Evolutionary conservation across 2,797 vertebrate genomes (phyloP), one percentile per base, ranked within the genome.

Genomic region (Malurus splendens): DNA sequence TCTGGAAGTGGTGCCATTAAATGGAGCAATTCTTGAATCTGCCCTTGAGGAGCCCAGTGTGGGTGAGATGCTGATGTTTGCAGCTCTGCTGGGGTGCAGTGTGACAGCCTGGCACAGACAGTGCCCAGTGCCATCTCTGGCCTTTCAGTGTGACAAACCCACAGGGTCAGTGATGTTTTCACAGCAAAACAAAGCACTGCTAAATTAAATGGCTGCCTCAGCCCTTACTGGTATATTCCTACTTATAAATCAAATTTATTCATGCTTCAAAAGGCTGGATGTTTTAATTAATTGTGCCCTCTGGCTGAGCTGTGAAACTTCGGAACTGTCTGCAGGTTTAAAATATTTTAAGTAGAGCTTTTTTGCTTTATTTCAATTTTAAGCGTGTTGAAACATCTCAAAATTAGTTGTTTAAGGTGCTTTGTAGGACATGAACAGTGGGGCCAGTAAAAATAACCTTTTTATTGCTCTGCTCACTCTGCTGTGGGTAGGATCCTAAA

Each of bases 231-330:
- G 13, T 52, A 0, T 59, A 13, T 68, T 62, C 38, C 76, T 67
- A 4, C 90, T 82, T 86, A 61, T 0, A 82, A 90, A 81, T n/a
- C 33, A 62, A 47, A 84, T 88, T 52, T 86, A 89, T 92, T 93
- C 50, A 52, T 55, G 61, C 83, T 90, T 92, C 78, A 74, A 28
- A 93, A 82, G 89, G 54, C 71, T 90, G 64, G 47, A 10, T 78
- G 2, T 89, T 91, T 83, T 92, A 89, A 94, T 93, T 87, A 94
- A 78, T 60, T 82, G 71, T 83, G 72, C 74, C 87, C 50, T 36
- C 54, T 79, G 41, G 85, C 70, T 89, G 80, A 87, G 89, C 87
- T 74, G 47, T 20, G 65, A 52, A 89, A 81, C 80, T 86, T 86
- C 22, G 57, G 67, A 87, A 77, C 75, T 64, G 32, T 79, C 67